These are phyloP conservation scores for Agelaius tricolor DNA, from an alignment of 2,113 vertebrate species.

Conservation along the genomic window DNA sequence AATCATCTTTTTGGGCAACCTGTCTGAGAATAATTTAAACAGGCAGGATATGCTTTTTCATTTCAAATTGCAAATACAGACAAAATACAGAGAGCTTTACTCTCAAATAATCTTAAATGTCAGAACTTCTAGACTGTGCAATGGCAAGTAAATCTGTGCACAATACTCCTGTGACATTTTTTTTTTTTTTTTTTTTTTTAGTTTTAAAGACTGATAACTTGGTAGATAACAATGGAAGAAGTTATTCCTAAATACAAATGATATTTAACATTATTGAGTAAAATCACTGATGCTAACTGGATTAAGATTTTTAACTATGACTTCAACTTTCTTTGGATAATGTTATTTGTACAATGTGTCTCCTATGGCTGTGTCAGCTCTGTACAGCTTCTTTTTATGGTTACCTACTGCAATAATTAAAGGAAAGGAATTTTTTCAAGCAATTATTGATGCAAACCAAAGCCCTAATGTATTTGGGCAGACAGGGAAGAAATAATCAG, in stretches of 20 bases:
- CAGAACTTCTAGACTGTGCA: neutral
- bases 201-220: neutral
- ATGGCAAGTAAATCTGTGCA: neutral
- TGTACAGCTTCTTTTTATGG: neutral
- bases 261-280: neutral
- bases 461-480: neutral
- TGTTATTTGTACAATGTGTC: neutral
- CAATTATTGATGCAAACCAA: neutral
- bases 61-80: conserved; percentile 49
- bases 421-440: neutral
- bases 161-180: neutral
- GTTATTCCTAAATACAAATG: neutral
- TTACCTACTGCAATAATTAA: neutral
- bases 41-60: conserved; percentile 40
- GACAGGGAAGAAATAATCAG: neutral
- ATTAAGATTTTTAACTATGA: neutral
- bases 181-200: neutral
- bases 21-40: conserved; percentile 62
- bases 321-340: neutral
- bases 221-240: neutral
- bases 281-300: neutral
- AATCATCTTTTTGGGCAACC: conserved; percentile 64
- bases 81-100: conserved; percentile 38
- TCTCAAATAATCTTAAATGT: conserved; percentile 30
- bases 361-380: neutral